These are phyloP conservation scores for Amorpha juglandis DNA, from an alignment of 2,888 invertebrate species.

Conservation along the genomic window DNA sequence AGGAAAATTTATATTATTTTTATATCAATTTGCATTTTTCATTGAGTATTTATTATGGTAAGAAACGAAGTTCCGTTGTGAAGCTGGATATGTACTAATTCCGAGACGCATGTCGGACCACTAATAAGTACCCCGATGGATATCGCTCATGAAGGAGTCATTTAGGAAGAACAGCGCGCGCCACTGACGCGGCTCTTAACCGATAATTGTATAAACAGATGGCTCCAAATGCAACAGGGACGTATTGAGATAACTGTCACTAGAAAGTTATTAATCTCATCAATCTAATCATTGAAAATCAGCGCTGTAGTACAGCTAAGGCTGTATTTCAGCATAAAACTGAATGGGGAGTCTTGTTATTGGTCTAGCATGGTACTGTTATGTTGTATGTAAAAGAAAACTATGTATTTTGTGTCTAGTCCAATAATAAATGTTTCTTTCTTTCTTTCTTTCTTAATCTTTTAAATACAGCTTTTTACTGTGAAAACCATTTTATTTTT, in stretches of 20 bases:
- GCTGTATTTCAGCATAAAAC: too few relatives aligned
- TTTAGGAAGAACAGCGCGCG: constrained; percentile 83
- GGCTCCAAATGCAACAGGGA: constrained; percentile 64
- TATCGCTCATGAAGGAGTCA: constrained; percentile 79
- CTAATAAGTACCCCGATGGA: constrained; percentile 75
- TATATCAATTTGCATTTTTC: not conserved
- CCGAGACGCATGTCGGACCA: constrained; percentile 56
- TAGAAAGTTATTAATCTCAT: too few relatives aligned
- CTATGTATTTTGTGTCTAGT: too few relatives aligned
- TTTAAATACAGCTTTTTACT: too few relatives aligned
- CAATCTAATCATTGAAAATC: too few relatives aligned
- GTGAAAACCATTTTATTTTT: too few relatives aligned
- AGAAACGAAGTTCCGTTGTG: constrained; percentile 34
- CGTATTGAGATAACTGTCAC: constrained; percentile 41
- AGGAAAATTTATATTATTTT: not conserved
- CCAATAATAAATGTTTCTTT: too few relatives aligned
- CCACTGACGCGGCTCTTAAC: constrained; percentile 76
- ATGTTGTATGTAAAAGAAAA: too few relatives aligned
- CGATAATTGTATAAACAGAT: constrained; percentile 84
- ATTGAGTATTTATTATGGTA: not conserved
- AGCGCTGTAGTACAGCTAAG: too few relatives aligned
- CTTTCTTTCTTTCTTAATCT: too few relatives aligned
- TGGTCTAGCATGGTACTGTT: too few relatives aligned
- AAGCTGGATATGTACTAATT: constrained; percentile 68
- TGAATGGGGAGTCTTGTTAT: too few relatives aligned